Percentiles rank a stretch among this genome's conserved stretches.
Evolutionary conservation across 2,797 vertebrate species (phyloP).

Genomic region (Pitangus sulphuratus): DNA sequence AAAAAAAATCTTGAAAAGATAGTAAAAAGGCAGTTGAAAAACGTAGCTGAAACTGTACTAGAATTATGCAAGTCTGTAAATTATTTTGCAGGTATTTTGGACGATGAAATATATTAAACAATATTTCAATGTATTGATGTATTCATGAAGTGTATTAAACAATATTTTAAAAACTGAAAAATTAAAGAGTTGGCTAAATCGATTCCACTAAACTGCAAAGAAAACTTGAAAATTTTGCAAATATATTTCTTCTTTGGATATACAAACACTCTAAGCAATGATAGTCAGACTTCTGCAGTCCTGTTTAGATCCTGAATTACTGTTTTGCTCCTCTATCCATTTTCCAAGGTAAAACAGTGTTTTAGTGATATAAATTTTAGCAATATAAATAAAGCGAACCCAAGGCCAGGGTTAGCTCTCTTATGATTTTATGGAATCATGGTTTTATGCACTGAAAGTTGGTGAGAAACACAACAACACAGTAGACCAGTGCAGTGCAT

Average conservation of each 20-base stretch:
- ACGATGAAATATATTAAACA: background rate
- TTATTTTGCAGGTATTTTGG: background rate
- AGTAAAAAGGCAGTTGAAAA: background rate
- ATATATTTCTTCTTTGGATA: background rate
- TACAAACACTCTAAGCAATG: background rate
- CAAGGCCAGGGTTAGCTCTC: background rate
- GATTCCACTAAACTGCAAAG: background rate
- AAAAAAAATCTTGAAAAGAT: background rate
- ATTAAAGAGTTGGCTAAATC: background rate
- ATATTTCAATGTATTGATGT: background rate
- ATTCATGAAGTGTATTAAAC: background rate
- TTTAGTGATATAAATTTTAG: background rate
- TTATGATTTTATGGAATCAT: background rate
- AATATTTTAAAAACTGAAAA: background rate
- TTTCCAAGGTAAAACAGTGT: background rate
- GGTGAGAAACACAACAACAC: background rate
- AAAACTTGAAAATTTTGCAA: background rate
- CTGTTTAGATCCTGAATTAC: background rate
- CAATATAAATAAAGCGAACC: background rate
- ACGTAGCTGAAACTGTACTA: background rate
- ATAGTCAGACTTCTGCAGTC: background rate
- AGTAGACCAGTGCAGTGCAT: background rate
- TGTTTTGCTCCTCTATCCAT: background rate
- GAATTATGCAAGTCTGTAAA: background rate
- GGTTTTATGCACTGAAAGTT: background rate